Evolutionary conservation across 1,140 invertebrate genomes (phyloP), one percentile per base, ranked within the genome.

Genomic region (Aporrectodea caliginosa): DNA sequence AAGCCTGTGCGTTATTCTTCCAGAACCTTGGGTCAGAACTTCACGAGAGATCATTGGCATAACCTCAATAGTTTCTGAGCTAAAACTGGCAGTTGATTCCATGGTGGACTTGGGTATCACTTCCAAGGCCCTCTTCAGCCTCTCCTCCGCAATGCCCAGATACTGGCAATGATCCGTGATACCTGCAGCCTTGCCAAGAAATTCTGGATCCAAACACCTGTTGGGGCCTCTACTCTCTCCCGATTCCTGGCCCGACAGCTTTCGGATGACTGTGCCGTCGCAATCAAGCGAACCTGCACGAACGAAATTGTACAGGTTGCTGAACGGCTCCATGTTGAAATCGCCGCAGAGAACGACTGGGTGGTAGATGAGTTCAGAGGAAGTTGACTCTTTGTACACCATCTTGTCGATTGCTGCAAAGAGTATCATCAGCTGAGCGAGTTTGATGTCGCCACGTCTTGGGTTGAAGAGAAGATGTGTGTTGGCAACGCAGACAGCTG

Each of bases 391-490:
- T 68, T 83, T 81, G 32, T 77, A 81, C 0, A 85, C 79, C 29
- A 84, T 27, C 77, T 82, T 83, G 78, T 95, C 93, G 16, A 98
- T 89, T 88, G 96, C 94, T 0, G 93, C 91, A 22, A 98, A 88
- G 1, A 98, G 87, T 68, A 95, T 84, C 84, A 93, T 85, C 1
- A 89, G 72, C 88, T 98, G 97, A 0, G 94, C 95, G 27, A 97
- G 89, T 84, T 95, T 92, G 0, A 98, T 91, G 87, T 98, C 96
- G 31, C 93, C 92, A 33, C 96, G 88, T 83, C 89, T 92, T 0
- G 94, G 95, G 90, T 98, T 98, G 85, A 93, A 98, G 2, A 98
- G 88, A n/a, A 98, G 89, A 89, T 98, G 97, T 0, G 96, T 98
- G 1, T 94, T 98, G 2, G 94, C 94, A 0, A 98, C 31, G 69